Conservation (phyloP, 2,888 invertebrate species). For the Mactromeris polynyma region DNA sequence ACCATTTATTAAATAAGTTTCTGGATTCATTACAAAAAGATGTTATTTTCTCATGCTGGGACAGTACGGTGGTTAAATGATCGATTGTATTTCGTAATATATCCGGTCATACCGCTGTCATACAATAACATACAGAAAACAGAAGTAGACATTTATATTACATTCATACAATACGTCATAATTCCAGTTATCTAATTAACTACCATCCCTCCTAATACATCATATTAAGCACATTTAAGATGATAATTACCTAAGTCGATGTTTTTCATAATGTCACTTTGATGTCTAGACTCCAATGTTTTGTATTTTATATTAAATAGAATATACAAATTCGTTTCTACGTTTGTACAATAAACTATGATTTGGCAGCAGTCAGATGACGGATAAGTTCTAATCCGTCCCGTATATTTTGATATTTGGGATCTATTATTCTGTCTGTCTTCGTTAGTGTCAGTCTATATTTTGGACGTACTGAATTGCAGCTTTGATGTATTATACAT, state of each 20-base stretch:
- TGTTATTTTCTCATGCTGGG: neutral
- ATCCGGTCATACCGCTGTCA: neutral
- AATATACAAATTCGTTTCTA: constrained; percentile 6
- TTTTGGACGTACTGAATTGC: neutral
- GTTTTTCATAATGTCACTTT: constrained; percentile 13
- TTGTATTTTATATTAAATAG: constrained; percentile 9
- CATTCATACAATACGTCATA: neutral
- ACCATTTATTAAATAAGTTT: neutral
- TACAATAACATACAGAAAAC: neutral
- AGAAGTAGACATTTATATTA: neutral
- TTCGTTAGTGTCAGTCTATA: constrained; percentile 2
- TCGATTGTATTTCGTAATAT: neutral
- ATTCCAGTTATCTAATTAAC: neutral
- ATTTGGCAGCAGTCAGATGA: neutral
- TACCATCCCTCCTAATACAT: neutral
- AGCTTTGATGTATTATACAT: neutral
- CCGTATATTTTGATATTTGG: constrained; percentile 2
- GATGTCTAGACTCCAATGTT: neutral
- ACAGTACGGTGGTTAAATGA: neutral
- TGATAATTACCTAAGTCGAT: neutral
- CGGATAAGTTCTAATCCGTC: neutral
- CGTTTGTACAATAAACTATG: neutral
- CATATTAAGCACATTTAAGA: neutral
- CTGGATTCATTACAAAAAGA: neutral
- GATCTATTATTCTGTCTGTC: neutral